Percentiles rank a stretch among this genome's conserved stretches.
Evolutionary conservation across 2,113 vertebrate genomes (phyloP).

Genomic region (Orientallactaga bullata): DNA sequence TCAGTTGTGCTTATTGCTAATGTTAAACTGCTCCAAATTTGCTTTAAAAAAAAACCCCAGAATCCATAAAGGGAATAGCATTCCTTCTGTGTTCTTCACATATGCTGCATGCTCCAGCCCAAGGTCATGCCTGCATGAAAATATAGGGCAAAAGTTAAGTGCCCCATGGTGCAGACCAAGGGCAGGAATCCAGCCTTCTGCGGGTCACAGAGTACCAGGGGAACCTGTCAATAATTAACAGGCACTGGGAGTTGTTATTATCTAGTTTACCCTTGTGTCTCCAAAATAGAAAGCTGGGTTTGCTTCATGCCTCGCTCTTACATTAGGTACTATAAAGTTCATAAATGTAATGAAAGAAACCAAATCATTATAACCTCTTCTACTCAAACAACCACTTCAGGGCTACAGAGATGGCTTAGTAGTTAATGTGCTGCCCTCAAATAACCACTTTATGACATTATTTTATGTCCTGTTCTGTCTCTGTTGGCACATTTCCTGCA

Average conservation of each 20-base stretch:
- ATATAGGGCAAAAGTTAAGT: conserved; percentile 4
- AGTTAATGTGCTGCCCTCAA: too few species aligned
- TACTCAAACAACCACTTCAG: too few species aligned
- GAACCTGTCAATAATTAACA: not conserved
- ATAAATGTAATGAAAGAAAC: conserved; percentile 41
- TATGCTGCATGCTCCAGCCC: not conserved
- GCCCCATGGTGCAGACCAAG: too few species aligned
- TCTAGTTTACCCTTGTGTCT: not conserved
- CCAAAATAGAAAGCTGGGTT: not conserved
- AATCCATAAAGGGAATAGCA: not conserved
- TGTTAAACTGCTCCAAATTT: conserved; percentile 10
- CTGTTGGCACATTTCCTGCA: not conserved
- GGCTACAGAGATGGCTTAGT: too few species aligned
- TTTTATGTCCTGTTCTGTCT: conserved; percentile 7
- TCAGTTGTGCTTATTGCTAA: not conserved
- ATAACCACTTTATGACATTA: conserved; percentile 5
- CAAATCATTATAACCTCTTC: conserved; percentile 45
- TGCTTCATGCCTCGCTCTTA: not conserved
- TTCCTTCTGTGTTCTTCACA: not conserved
- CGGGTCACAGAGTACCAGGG: not conserved
- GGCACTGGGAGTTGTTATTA: not conserved
- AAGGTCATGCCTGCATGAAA: not conserved
- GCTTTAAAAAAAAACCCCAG: not conserved
- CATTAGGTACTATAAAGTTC: not conserved
- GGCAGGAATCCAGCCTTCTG: conserved; percentile 6